Base-by-base conservation (phyloP, 2,113 vertebrate genomes). In the Gnathonemus longibarbis region DNA sequence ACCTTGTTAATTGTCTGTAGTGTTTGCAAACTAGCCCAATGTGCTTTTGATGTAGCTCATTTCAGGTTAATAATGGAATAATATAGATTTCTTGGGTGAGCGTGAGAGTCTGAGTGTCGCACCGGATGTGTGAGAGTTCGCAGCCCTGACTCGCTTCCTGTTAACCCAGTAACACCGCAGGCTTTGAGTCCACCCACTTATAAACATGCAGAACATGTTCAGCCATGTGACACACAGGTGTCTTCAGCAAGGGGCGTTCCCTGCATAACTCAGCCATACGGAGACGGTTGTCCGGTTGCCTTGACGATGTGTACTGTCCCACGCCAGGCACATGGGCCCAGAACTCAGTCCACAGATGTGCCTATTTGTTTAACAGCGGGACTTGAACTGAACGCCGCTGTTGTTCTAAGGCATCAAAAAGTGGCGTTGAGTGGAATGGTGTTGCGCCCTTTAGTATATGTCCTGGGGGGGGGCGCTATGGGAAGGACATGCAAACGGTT, bases 401-500 rank as follows among this genome's bases (percentile, higher is more conserved):
- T 62, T 17, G 58, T 49, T 85, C 85, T 56, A 74, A 89, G 50
- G 31, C 90, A 49, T 80, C 49, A 74, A 52, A 27, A 56, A 86
- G 89, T 31, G 83, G 0, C 9, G 10, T 87, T 49, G 39, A 58
- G 48, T 9, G 21, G n/a, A 45, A 84, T 3, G 15, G 15, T 3
- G 62, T 42, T 42, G 42, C 24, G 9, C 84, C 66, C 85, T 84
- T 84, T 88, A 88, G 89, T 84, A 31, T 39, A 87, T 11, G 4
- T 62, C 49, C n/a, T 83, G 84, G 56, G 52, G 88, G 56, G 90
- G 66, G 88, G 84, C 2, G n/a, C 13, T 24, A 39, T 27, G 85
- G 70, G 87, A 77, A n/a, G 24, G 74, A 87, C 90, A 91, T 17
- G 24, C 90, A 39, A 35, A 45, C 2, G 2, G 39, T 84, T 84